Percentiles rank a stretch among this genome's conserved stretches.
Conservation (phyloP, 2,888 invertebrate species). For the Axea sp. region DNA sequence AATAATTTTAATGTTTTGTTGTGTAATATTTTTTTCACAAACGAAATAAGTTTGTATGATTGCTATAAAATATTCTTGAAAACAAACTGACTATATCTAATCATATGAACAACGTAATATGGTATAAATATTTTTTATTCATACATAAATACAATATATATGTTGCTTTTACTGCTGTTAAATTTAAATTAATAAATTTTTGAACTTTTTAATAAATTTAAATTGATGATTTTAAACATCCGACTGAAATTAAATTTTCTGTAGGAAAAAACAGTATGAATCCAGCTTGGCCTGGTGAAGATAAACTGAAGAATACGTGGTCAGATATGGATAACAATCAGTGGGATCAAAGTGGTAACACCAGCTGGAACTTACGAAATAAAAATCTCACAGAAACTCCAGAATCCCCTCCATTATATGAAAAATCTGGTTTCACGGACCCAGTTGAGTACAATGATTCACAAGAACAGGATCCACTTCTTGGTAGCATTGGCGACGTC, state of each 20-base stretch:
- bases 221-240: no score
- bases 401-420: conserved; percentile 84
- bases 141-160: no score
- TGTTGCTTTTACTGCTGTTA: no score
- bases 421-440: conserved; percentile 82
- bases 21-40: no score
- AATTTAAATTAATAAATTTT: no score
- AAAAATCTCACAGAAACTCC: conserved; percentile 81
- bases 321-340: conserved; percentile 74
- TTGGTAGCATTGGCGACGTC: conserved; percentile 76
- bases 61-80: no score
- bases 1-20: no score
- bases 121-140: no score
- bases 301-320: conserved; percentile 71
- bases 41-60: no score
- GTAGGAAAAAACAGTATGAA: conserved; percentile 74
- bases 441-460: conserved; percentile 84
- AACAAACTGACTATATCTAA: no score
- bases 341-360: conserved; percentile 73
- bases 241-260: not conserved
- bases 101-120: no score
- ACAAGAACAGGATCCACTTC: conserved; percentile 74
- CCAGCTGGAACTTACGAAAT: conserved; percentile 71
- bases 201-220: no score
- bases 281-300: conserved; percentile 72